Percentiles rank a stretch among this genome's conserved stretches.
Evolutionary conservation across 2,113 vertebrate species (phyloP).

Genomic region (Dascyllus trimaculatus): DNA sequence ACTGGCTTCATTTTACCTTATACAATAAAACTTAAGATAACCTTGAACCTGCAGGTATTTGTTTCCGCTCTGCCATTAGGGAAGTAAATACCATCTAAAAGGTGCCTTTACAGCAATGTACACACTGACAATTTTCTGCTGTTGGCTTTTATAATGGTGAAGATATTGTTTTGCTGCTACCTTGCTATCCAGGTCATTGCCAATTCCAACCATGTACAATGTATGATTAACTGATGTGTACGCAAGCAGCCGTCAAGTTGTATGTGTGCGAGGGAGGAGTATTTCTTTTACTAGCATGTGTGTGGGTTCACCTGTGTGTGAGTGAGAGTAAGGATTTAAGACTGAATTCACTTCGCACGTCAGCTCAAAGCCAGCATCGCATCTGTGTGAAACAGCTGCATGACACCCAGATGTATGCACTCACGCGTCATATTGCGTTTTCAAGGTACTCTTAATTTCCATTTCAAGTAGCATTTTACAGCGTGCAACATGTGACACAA

Average conservation of each 20-base stretch:
- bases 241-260: not conserved
- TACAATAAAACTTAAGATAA: constrained; percentile 26
- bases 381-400: constrained; percentile 49
- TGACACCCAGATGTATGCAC: constrained; percentile 37
- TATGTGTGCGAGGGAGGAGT: not conserved
- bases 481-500: constrained; percentile 38
- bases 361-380: not conserved
- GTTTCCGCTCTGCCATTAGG: constrained; percentile 17
- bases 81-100: constrained; percentile 30
- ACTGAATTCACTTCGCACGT: constrained; percentile 20
- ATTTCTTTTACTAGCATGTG: not conserved
- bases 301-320: not conserved
- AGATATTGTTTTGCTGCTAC: constrained; percentile 4
- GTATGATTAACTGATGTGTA: not conserved
- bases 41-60: constrained; percentile 32
- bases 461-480: constrained; percentile 28
- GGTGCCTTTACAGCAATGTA: constrained; percentile 20
- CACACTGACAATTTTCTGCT: constrained; percentile 5
- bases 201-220: not conserved
- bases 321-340: not conserved
- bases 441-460: constrained; percentile 38
- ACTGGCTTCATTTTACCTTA: constrained; percentile 7
- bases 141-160: constrained; percentile 13
- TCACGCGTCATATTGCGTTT: constrained; percentile 32
- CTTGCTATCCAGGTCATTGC: not conserved